Percentiles rank a stretch among this genome's conserved stretches.
These are phyloP conservation scores for Scytalopus superciliaris DNA, from an alignment of 2,113 vertebrate genomes.

Conservation along the genomic window DNA sequence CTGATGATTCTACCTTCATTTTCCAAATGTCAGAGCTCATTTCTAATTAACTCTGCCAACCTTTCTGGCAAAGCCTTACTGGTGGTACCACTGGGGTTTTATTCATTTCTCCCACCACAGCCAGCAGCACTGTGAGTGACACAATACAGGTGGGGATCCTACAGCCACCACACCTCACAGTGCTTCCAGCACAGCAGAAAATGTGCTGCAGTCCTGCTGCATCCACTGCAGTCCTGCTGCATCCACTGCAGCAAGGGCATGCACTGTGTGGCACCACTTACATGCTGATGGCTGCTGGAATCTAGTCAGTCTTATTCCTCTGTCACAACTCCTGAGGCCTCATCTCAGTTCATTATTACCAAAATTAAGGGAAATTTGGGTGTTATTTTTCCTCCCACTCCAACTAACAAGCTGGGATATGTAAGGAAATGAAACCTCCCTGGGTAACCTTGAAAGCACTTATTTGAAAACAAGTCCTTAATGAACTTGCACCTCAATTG, in stretches of 20 bases:
- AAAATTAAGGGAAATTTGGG: not conserved
- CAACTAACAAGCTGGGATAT: not conserved
- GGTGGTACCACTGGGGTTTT: not conserved
- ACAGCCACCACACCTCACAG: not conserved
- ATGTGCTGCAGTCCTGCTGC: not conserved
- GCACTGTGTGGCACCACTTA: accelerated
- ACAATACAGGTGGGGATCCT: not conserved
- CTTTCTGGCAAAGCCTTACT: not conserved
- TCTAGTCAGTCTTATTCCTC: not conserved
- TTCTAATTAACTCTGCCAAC: not conserved
- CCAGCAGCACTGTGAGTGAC: not conserved
- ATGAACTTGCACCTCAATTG: not conserved
- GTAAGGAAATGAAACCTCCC: not conserved
- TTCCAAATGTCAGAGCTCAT: not conserved
- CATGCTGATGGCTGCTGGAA: accelerated
- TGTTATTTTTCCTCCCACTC: not conserved
- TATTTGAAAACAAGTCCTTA: not conserved
- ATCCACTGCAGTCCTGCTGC: not conserved
- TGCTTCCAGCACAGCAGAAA: not conserved
- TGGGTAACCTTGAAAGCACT: not conserved
- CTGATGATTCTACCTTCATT: not conserved
- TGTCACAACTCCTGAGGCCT: not conserved
- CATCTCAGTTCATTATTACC: not conserved
- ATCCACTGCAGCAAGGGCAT: not conserved
- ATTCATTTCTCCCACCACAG: not conserved